Base-by-base conservation (phyloP, 2,888 invertebrate genomes). In the Campoplex capitator region DNA sequence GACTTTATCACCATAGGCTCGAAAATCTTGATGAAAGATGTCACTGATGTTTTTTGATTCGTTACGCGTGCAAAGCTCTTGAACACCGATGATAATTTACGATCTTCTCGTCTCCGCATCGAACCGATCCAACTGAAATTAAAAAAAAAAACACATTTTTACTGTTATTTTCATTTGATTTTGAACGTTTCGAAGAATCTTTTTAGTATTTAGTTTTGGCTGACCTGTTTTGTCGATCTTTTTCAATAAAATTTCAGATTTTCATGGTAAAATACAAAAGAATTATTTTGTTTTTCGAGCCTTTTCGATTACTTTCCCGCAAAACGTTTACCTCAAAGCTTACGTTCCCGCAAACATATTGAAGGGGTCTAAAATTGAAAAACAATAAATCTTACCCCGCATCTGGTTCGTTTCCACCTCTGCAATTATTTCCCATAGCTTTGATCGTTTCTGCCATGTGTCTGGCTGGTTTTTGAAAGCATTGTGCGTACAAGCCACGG, bases 1-100 rank as follows among this genome's bases (percentile, higher is more conserved):
- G 98, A 97, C 94, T 98, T 98, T 92, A 99, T 98, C 84, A 99
- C 99, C 94, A 99, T 97, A 0, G 98, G 98, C 94, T 99, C 99
- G 95, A 99, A 99, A 91, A 99, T 95, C 90, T 98, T 96, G 88
- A 99, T 99, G 94, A 98, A 98, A 88, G 97, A 96, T 90, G 97
- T 97, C 89, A 97, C 95, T 70, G 96, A 94, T 86, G 95, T 95
- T 93, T 96, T 96, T 74, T 93, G 93, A 93, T 96, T 96, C 0
- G 95, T 92, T 70, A 94, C 95, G 56, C 95, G 94, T 0, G 94
- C 93, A 7, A 95, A 91, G 71, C 91, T 95, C 93, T 95, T 96
- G 67, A 95, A 95, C 67, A 95, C 94, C 18, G 92, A 91, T 1
- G 92, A 90, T 16, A 93, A 88, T 78, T 93, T 93, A 18, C 92